Evolutionary conservation across 2,797 vertebrate species (phyloP).

Genomic region (Tolypeutes matacus): DNA sequence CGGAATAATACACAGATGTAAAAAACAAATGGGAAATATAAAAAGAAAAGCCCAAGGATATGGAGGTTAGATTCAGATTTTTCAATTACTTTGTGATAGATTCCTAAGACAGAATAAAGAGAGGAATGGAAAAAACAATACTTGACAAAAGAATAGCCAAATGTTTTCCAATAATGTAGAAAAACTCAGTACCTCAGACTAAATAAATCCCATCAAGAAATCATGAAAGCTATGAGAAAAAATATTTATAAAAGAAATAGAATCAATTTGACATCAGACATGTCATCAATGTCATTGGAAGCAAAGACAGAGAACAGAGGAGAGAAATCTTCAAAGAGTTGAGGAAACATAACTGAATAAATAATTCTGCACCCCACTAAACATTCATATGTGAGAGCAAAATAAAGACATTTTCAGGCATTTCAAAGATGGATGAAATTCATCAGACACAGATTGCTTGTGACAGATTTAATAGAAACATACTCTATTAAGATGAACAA

Average conservation of each 20-base stretch:
- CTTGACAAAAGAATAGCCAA: background rate
- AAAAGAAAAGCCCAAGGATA: background rate
- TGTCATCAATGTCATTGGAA: background rate
- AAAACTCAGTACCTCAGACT: background rate
- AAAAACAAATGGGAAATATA: background rate
- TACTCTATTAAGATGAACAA: no score
- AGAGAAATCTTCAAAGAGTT: background rate
- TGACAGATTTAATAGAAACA: no score
- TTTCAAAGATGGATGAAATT: no score
- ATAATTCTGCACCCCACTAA: no score
- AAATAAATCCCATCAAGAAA: background rate
- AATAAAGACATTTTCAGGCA: no score
- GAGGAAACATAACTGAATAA: no score
- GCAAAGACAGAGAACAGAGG: background rate
- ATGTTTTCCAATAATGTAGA: background rate
- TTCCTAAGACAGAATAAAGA: background rate
- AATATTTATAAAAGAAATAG: background rate
- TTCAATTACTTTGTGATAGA: background rate
- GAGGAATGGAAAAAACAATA: no score
- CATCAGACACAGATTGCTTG: no score
- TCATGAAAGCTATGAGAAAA: background rate
- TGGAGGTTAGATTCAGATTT: background rate
- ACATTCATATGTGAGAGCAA: no score
- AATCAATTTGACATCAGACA: background rate
- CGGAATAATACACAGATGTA: background rate